phyloP scores from a whole-genome alignment of 1,140 invertebrate species.

The Drosophila ironensis region DNA sequence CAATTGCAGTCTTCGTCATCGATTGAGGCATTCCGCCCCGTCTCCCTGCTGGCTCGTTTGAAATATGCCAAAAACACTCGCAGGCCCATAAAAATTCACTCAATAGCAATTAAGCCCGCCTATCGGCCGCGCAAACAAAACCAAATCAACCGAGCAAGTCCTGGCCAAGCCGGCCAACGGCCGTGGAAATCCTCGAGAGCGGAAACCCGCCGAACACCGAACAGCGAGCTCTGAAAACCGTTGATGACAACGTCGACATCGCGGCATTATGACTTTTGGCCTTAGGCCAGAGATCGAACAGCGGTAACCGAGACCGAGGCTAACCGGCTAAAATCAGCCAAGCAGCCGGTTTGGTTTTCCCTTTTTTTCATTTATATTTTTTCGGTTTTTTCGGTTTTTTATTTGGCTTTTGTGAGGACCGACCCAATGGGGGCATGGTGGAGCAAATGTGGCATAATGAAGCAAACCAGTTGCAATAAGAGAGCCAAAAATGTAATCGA shows the following conservation, averaged over 20 bases:
- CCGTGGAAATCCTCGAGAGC: background rate
- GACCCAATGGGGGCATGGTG: conserved; percentile 13
- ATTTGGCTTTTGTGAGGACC: background rate
- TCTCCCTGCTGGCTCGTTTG: conserved; percentile 34
- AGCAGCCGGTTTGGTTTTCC: conserved; percentile 42
- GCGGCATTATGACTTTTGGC: conserved; percentile 65
- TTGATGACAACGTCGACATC: conserved; percentile 61
- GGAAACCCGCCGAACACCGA: background rate
- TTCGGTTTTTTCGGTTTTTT: background rate
- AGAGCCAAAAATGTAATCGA: conserved; percentile 37
- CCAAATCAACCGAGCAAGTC: conserved; percentile 24
- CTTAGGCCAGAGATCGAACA: conserved; percentile 48
- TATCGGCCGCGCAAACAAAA: conserved; percentile 37
- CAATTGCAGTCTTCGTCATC: conserved; percentile 56
- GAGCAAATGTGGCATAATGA: conserved; percentile 57
- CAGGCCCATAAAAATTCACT: conserved; percentile 62
- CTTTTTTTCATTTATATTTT: conserved; percentile 16
- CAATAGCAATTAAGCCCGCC: conserved; percentile 65
- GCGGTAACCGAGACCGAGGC: conserved; percentile 31
- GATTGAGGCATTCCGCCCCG: conserved; percentile 22
- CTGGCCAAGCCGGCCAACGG: conserved; percentile 11
- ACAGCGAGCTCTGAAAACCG: conserved; percentile 16
- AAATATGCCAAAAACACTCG: conserved; percentile 65
- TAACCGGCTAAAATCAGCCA: conserved; percentile 51
- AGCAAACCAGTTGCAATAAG: conserved; percentile 33